Evolutionary conservation across 2,113 vertebrate genomes (phyloP).

Genomic region (Oplegnathus fasciatus): DNA sequence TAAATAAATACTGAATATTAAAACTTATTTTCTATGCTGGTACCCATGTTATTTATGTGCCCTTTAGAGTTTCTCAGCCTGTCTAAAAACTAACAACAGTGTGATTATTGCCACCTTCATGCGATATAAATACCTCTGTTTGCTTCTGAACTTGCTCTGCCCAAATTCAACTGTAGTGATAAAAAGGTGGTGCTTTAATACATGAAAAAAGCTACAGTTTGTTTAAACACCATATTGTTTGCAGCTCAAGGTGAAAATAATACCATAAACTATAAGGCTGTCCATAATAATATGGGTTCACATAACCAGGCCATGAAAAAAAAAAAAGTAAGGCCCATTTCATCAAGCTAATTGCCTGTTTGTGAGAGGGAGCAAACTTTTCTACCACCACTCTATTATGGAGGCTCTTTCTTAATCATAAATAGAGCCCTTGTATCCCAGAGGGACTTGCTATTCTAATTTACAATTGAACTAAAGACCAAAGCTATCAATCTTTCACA

Average conservation of each 20-base stretch:
- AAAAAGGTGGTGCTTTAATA: constrained; percentile 33
- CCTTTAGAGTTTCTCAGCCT: constrained; percentile 42
- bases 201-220: constrained; percentile 68
- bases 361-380: constrained; percentile 97
- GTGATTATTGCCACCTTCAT: constrained; percentile 62
- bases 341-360: constrained; percentile 99
- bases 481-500: constrained; percentile 98
- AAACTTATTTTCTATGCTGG: constrained; percentile 24
- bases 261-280: constrained; percentile 92
- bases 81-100: constrained; percentile 36
- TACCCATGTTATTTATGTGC: constrained; percentile 38
- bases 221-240: constrained; percentile 75
- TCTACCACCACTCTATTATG: constrained; percentile 95
- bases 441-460: constrained; percentile 97
- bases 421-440: constrained; percentile 95
- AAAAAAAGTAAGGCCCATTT: constrained; percentile 91
- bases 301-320: constrained; percentile 88
- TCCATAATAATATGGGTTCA: constrained; percentile 96
- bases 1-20: background rate
- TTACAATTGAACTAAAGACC: constrained; percentile 99
- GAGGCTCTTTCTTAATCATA: constrained; percentile 99
- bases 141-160: constrained; percentile 60
- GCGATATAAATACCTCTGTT: constrained; percentile 58
- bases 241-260: constrained; percentile 92
- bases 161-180: constrained; percentile 30